Percentiles rank a stretch among this genome's conserved stretches.
Evolutionary conservation across 92 coral and sea anemone species (phyloP).

Genomic region (Meandrina meandrites): DNA sequence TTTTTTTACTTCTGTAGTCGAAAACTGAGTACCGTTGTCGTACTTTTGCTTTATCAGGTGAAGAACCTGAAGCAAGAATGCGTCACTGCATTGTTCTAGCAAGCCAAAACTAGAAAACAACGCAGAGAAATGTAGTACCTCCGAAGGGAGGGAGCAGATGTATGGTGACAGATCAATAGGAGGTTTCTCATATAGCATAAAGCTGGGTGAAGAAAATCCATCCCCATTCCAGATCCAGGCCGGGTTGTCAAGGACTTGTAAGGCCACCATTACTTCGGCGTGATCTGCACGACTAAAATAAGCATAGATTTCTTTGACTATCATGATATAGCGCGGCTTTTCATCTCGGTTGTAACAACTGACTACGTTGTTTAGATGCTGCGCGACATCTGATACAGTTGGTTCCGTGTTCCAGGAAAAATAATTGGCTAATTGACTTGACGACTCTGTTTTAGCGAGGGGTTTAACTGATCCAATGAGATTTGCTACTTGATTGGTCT

Average conservation of each 20-base stretch:
- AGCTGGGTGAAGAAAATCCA: slow-evolving; percentile 65
- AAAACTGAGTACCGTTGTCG: not conserved
- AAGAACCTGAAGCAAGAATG: slow-evolving; percentile 58
- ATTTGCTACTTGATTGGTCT: slow-evolving; percentile 20
- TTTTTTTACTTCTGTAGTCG: slow-evolving; percentile 35
- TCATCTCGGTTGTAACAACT: slow-evolving; percentile 48
- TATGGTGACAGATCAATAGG: slow-evolving; percentile 67
- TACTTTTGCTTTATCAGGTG: slow-evolving; percentile 61
- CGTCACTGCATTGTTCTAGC: slow-evolving; percentile 48
- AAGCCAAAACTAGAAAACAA: slow-evolving; percentile 65
- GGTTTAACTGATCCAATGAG: slow-evolving; percentile 69
- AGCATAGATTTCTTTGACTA: slow-evolving; percentile 54
- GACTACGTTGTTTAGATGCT: slow-evolving; percentile 52
- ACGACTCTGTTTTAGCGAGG: slow-evolving; percentile 15
- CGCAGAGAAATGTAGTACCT: slow-evolving; percentile 35
- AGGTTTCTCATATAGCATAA: slow-evolving; percentile 48
- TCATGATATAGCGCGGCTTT: slow-evolving; percentile 57
- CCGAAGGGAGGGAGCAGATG: slow-evolving; percentile 62
- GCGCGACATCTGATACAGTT: slow-evolving; percentile 42
- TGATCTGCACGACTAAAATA: slow-evolving; percentile 20
- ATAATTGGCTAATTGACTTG: slow-evolving; percentile 34
- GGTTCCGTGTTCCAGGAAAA: slow-evolving; percentile 66
- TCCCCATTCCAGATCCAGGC: slow-evolving; percentile 87
- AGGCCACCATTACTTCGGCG: slow-evolving; percentile 6
- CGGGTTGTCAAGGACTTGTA: slow-evolving; percentile 6